Conservation (phyloP, 2,888 invertebrate species). For the Taenaris catops region DNA sequence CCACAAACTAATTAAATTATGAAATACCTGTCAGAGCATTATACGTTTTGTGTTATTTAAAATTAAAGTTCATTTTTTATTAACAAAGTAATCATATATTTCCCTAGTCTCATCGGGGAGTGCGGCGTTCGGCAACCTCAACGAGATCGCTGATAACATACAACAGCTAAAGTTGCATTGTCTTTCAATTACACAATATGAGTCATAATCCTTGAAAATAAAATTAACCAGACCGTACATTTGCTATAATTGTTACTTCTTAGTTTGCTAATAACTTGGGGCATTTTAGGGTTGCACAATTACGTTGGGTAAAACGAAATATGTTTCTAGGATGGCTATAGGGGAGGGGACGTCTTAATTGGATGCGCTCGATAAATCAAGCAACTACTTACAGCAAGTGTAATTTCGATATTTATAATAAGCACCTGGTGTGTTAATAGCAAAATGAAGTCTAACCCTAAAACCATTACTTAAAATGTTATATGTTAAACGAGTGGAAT, state of each 20-base stretch:
- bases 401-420: constrained; percentile 10
- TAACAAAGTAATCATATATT: neutral
- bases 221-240: constrained; percentile 59
- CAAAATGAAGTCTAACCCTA: constrained; percentile 9
- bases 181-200: constrained; percentile 42
- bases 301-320: constrained; percentile 15
- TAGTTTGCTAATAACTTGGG: constrained; percentile 17
- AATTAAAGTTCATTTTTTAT: constrained; percentile 9
- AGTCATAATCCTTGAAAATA: constrained; percentile 49
- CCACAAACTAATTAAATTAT: too few relatives aligned
- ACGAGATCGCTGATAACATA: constrained; percentile 29
- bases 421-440: constrained; percentile 9
- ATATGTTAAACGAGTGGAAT: too few relatives aligned
- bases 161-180: constrained; percentile 39
- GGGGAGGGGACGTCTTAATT: constrained; percentile 19
- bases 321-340: constrained; percentile 16
- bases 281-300: constrained; percentile 17
- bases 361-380: constrained; percentile 26
- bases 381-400: constrained; percentile 15
- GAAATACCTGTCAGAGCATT: too few relatives aligned
- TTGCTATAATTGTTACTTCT: constrained; percentile 24
- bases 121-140: constrained; percentile 14
- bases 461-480: too few relatives aligned
- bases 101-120: constrained; percentile 11
- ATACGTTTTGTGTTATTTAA: too few relatives aligned